Evolutionary conservation across 2,113 vertebrate species (phyloP), one percentile per base, ranked within the genome.

Genomic region (Toxostoma redivivum): DNA sequence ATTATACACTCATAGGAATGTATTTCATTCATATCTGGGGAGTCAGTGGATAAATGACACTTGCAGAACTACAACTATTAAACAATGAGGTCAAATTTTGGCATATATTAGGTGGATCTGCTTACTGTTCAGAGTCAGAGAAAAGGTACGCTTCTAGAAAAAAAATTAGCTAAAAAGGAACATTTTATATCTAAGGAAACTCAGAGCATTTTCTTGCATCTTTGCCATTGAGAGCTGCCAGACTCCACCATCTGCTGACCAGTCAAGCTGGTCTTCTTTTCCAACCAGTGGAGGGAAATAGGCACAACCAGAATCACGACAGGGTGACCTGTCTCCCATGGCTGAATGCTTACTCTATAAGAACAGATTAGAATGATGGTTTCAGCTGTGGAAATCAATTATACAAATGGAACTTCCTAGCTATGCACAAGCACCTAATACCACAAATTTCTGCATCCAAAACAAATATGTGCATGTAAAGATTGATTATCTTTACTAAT

Each of bases 1-100:
- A 3, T 69, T 80, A 47, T 6, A 15, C 0, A 6, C 3, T 9
- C 4, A 3, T 42, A 82, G 7, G 20, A 69, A 65, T 33, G 3
- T 44, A 22, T 6, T 4, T 3, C 14, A 16, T 28, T 23, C 10
- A 24, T 15, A 30, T 8, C 18, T 35, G 9, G 2, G 53, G 37
- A 84, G 11, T 48, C 50, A 70, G 35, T 50, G 23, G 23, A 78
- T 74, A 62, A 78, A 84, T 22, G 10, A n/a, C 53, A 50, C 6
- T 11, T 64, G 42, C 86, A 71, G 62, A 83, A 37, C 28, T 67
- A 40, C 2, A 51, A 3, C 3, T 67, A 13, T n/a, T 51, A 61
- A 61, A 74, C 1, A 61, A 53, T 3, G 2, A 64, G 12, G 48
- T 11, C 2, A 44, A 71, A 53, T 92, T 82, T 82, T 88, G 9